Conservation (phyloP, 1,140 invertebrate species). For the Drosophila pachea region DNA sequence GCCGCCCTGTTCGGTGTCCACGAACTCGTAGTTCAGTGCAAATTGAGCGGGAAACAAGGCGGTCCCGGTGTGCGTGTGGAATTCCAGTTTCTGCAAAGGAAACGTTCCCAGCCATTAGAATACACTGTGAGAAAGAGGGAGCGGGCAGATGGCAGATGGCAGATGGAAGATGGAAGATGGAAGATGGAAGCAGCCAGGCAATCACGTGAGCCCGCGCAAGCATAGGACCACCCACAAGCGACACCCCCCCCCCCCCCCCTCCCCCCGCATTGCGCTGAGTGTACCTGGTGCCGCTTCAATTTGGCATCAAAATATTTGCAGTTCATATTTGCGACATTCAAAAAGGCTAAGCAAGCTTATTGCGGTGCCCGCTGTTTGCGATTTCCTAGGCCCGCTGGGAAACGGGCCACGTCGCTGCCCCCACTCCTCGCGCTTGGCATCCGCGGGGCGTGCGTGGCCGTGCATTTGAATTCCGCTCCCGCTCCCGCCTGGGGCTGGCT, state of each 20-base stretch:
- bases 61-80: constrained; percentile 82
- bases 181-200: neutral
- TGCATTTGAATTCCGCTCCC: no score
- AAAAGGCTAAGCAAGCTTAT: constrained; percentile 76
- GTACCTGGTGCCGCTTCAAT: constrained; percentile 48
- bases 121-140: constrained; percentile 12
- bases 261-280: neutral
- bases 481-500: no score
- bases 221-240: neutral
- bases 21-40: constrained; percentile 89
- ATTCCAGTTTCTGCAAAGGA: constrained; percentile 76
- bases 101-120: neutral
- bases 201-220: neutral
- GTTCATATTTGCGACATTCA: constrained; percentile 73
- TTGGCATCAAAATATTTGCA: constrained; percentile 71
- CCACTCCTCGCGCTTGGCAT: constrained; percentile 1
- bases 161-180: neutral
- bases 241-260: no score
- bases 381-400: constrained; percentile 46
- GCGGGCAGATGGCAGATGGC: neutral
- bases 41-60: constrained; percentile 85
- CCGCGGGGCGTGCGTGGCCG: no score
- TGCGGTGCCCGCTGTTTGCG: constrained; percentile 58
- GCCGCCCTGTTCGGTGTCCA: constrained; percentile 88
- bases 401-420: neutral